Conservation (phyloP, 2,888 invertebrate species). For the Magallana nippona region DNA sequence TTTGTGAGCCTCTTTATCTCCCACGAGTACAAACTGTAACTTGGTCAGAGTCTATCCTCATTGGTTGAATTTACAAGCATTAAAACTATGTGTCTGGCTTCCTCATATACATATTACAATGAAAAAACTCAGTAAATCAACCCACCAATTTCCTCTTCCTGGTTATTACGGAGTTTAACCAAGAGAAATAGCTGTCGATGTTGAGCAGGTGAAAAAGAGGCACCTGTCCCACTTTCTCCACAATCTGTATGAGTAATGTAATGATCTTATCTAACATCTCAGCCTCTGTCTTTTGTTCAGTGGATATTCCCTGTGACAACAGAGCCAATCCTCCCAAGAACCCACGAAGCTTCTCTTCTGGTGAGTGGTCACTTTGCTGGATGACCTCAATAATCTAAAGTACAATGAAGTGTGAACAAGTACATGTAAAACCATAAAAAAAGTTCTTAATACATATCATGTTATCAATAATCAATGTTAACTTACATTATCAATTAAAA, state of each 20-base stretch:
- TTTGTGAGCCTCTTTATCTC: no score
- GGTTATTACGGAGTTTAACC: slow-evolving; percentile 41
- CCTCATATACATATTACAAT: neutral
- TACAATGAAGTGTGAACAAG: neutral
- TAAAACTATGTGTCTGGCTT: no score
- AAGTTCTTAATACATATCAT: no score
- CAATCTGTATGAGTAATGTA: slow-evolving; percentile 43
- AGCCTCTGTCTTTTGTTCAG: neutral
- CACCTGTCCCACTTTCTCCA: slow-evolving; percentile 52
- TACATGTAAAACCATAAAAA: no score
- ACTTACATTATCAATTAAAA: no score
- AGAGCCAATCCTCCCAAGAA: neutral
- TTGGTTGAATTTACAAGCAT: no score
- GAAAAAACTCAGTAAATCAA: neutral
- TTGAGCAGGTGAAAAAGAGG: slow-evolving; percentile 56
- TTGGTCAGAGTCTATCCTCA: no score
- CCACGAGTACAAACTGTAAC: no score
- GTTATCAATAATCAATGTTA: no score
- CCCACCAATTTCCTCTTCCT: neutral
- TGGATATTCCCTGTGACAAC: neutral
- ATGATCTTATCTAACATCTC: neutral
- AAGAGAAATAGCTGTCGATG: slow-evolving; percentile 47
- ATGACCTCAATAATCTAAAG: neutral
- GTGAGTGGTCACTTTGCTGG: neutral
- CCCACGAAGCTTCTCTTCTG: neutral